Conservation (phyloP, 2,888 invertebrate species). For the Leptopilina myrica region DNA sequence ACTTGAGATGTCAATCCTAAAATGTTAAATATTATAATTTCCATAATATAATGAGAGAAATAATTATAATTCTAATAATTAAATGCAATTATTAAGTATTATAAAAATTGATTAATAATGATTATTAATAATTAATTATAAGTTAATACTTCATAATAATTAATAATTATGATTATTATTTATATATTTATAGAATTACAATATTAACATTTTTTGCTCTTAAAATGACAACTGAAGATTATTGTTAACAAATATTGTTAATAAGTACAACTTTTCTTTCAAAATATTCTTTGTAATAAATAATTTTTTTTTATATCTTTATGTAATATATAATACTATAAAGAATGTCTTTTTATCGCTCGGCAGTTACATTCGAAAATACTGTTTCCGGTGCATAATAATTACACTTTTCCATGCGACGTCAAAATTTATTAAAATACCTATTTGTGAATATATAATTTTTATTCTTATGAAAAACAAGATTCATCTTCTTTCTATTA, state of each 20-base stretch:
- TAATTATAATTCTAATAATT: too few species aligned
- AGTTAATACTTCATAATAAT: too few species aligned
- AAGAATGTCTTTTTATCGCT: conserved; percentile 25
- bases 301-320: neutral
- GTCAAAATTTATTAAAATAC: conserved; percentile 14
- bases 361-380: conserved; percentile 35
- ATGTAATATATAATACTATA: conserved; percentile 10
- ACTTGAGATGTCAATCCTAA: too few species aligned
- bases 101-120: too few species aligned
- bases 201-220: neutral
- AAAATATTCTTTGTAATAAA: neutral
- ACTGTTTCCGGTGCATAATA: conserved; percentile 33
- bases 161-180: too few species aligned
- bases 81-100: too few species aligned
- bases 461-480: conserved; percentile 9
- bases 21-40: too few species aligned
- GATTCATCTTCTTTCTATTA: neutral
- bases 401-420: conserved; percentile 19
- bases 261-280: neutral
- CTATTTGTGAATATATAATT: conserved; percentile 15
- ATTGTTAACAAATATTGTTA: neutral
- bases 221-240: neutral
- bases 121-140: too few species aligned
- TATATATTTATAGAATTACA: too few species aligned
- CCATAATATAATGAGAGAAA: too few species aligned